These are phyloP conservation scores for Drosophila leonis DNA, from an alignment of 2,888 invertebrate species.

Conservation along the genomic window DNA sequence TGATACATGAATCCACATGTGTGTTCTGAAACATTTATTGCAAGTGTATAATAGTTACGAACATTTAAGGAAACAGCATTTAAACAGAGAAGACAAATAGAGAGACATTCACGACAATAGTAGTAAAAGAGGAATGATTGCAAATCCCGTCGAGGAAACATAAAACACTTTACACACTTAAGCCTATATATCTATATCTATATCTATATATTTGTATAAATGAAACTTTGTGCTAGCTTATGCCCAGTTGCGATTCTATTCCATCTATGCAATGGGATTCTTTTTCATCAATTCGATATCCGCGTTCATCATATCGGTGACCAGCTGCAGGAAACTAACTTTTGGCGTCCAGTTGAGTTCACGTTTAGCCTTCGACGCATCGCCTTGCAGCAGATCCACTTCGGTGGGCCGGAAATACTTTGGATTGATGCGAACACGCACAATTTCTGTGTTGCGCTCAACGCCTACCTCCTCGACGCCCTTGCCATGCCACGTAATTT, in stretches of 20 bases:
- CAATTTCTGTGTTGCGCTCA: slow-evolving; percentile 89
- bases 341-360: slow-evolving; percentile 95
- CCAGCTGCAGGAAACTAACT: slow-evolving; percentile 92
- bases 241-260: slow-evolving; percentile 14
- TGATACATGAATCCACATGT: neutral
- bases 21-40: slow-evolving; percentile 60
- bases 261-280: slow-evolving; percentile 93
- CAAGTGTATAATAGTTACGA: slow-evolving; percentile 41
- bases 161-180: slow-evolving; percentile 49
- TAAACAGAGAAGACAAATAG: slow-evolving; percentile 30
- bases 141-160: slow-evolving; percentile 53
- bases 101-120: slow-evolving; percentile 35
- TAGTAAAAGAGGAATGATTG: slow-evolving; percentile 70
- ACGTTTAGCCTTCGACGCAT: slow-evolving; percentile 94
- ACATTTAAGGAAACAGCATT: slow-evolving; percentile 47
- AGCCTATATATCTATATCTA: slow-evolving; percentile 21
- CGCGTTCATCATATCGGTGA: slow-evolving; percentile 97
- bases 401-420: slow-evolving; percentile 99
- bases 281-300: slow-evolving; percentile 96
- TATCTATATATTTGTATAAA: slow-evolving; percentile 34
- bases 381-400: slow-evolving; percentile 97
- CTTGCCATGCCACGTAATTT: slow-evolving; percentile 94
- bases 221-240: slow-evolving; percentile 68
- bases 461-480: slow-evolving; percentile 92
- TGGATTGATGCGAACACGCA: slow-evolving; percentile 95